Evolutionary conservation across 2,888 invertebrate genomes (phyloP), one percentile per base, ranked within the genome.

Genomic region (Chloroclysta siterata): DNA sequence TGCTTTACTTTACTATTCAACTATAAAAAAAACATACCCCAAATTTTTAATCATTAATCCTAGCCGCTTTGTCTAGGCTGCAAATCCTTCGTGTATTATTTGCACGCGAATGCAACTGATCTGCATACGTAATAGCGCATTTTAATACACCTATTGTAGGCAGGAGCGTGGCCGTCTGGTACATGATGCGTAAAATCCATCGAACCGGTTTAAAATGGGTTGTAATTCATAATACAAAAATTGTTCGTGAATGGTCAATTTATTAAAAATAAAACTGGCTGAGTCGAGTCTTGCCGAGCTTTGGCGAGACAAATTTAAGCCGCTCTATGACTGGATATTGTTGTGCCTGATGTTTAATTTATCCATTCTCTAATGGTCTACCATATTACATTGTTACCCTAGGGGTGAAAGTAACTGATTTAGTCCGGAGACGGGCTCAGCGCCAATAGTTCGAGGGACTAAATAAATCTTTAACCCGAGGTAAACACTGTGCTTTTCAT

Each of bases 21-120:
- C 79, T 76, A 72, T 75, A 79, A 84, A 87, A 63, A 22, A 83
- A 86, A 84, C 68, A 69, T 82, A 82, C 89, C 89, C 88, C 72
- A 83, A 84, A 86, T 84, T 86, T 85, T 81, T 76, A 80, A 79
- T 82, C 84, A 90, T 90, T 91, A 90, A 89, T 88, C 81, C 85
- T 79, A 79, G 76, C 64, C 73, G 80, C 83, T 84, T 90, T 89
- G 88, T 91, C 90, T 90, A 91, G 81, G 77, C 77, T 78, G 77
- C 73, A 78, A 79, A 83, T 76, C 75, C 81, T 79, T 74, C 71
- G 70, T 74, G 71, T 72, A 79, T 82, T 86, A 85, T 87, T 87
- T 83, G 89, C 88, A 85, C 83, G 82, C 83, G 54, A 54, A 84
- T 82, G 82, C 75, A 76, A 68, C 68, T 71, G 83, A 84, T 87